Evolutionary conservation across 1,140 invertebrate species (phyloP).

Genomic region (Asbolus verrucosus): DNA sequence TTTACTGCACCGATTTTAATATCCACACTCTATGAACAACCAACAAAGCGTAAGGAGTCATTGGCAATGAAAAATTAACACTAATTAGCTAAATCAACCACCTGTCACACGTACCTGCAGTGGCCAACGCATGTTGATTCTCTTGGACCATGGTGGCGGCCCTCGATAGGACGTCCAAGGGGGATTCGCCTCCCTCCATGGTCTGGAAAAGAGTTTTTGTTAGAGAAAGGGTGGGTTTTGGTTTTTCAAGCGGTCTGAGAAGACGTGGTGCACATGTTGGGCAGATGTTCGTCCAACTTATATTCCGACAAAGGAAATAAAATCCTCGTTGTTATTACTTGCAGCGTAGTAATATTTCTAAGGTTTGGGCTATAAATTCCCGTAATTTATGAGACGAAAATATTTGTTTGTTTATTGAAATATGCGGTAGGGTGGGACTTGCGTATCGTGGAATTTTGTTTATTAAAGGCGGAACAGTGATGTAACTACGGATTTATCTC

Average conservation of each 20-base stretch:
- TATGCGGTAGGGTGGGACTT: background rate
- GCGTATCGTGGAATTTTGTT: conserved; percentile 29
- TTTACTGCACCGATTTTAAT: conserved; percentile 28
- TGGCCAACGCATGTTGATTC: conserved; percentile 65
- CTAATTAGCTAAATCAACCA: conserved; percentile 5
- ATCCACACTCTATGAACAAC: conserved; percentile 27
- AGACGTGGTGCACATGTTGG: conserved; percentile 25
- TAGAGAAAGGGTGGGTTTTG: conserved; percentile 22
- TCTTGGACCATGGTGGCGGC: conserved; percentile 93
- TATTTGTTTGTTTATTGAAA: conserved; percentile 13
- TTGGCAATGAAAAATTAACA: conserved; percentile 14
- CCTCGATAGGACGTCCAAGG: conserved; percentile 87
- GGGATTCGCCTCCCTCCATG: conserved; percentile 75
- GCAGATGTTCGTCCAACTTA: conserved; percentile 31
- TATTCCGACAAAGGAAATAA: conserved; percentile 41
- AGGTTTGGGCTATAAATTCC: background rate
- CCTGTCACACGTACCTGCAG: conserved; percentile 61
- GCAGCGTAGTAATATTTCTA: conserved; percentile 1
- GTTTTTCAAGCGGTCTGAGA: background rate
- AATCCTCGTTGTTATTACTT: background rate
- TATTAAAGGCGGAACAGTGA: conserved; percentile 11
- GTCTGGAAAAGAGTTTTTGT: conserved; percentile 42
- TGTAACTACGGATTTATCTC: conserved; percentile 25
- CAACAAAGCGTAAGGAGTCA: conserved; percentile 31
- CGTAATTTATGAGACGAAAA: background rate